These are phyloP conservation scores for Heteronetta atricapilla DNA, from an alignment of 2,113 vertebrate genomes.

Conservation along the genomic window DNA sequence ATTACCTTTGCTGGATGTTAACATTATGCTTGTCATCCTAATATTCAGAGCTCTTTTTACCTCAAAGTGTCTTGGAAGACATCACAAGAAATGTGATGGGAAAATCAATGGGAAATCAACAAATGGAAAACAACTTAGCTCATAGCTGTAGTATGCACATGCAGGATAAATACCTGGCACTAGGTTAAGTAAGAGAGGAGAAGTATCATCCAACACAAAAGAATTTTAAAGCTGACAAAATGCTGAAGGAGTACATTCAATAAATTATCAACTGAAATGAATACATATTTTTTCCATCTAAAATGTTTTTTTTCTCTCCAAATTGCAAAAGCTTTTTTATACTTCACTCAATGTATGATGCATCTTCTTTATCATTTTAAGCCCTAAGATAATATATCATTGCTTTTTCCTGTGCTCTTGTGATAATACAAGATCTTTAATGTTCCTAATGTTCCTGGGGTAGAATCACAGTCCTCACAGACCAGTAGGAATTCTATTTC, in stretches of 20 bases:
- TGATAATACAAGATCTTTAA: background rate
- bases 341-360: background rate
- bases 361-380: background rate
- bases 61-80: background rate
- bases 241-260: background rate
- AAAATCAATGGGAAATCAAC: too few species aligned
- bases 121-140: background rate
- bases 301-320: background rate
- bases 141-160: background rate
- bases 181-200: background rate
- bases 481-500: background rate
- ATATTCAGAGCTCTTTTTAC: background rate
- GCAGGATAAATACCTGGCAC: background rate
- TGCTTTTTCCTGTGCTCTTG: background rate
- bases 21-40: background rate
- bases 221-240: background rate
- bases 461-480: accelerated
- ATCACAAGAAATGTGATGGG: background rate
- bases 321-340: background rate
- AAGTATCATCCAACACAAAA: background rate
- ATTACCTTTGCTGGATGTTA: background rate
- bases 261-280: background rate
- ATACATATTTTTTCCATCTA: background rate
- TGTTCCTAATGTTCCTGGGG: background rate
- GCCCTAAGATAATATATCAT: background rate